A percentile compares a stretch with the other conserved stretches of the same genome.
phyloP scores from a whole-genome alignment of 2,888 invertebrate genomes.

The Gymnosoma rotundatum region DNA sequence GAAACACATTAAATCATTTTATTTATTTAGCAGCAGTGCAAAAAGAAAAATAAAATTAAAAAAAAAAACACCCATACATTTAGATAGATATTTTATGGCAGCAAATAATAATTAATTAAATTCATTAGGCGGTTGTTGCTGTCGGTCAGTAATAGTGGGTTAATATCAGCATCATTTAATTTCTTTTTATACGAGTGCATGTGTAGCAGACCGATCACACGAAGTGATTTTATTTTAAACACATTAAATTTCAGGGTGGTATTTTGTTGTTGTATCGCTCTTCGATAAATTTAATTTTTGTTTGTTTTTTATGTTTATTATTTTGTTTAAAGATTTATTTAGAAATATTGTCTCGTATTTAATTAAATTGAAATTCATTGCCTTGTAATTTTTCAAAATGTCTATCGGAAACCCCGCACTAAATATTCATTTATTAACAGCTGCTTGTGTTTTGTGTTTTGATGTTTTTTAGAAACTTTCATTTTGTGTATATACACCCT shows the following conservation, averaged over 20 bases:
- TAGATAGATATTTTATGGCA: constrained; percentile 66
- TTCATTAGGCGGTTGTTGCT: constrained; percentile 70
- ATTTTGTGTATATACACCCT: too few species aligned
- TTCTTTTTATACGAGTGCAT: not conserved
- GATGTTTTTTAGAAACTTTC: too few species aligned
- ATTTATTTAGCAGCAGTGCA: constrained; percentile 14
- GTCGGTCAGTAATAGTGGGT: constrained; percentile 52
- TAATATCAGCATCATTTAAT: constrained; percentile 29
- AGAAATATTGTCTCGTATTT: constrained; percentile 67
- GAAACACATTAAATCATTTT: constrained; percentile 12
- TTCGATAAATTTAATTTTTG: not conserved
- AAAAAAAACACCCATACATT: not conserved
- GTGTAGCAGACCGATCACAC: constrained; percentile 1
- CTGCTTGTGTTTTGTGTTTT: not conserved
- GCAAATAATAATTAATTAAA: constrained; percentile 77
- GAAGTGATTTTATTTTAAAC: constrained; percentile 11
- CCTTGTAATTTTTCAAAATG: constrained; percentile 65
- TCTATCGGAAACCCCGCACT: constrained; percentile 43
- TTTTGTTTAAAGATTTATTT: constrained; percentile 41
- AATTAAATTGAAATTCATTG: constrained; percentile 70
- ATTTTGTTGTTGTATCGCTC: constrained; percentile 9
- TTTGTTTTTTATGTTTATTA: not conserved
- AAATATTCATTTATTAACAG: constrained; percentile 26
- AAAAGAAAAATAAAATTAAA: not conserved
- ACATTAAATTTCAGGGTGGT: constrained; percentile 44